phyloP scores from a whole-genome alignment of 2,888 invertebrate genomes.

The Lochmaea crataegi region DNA sequence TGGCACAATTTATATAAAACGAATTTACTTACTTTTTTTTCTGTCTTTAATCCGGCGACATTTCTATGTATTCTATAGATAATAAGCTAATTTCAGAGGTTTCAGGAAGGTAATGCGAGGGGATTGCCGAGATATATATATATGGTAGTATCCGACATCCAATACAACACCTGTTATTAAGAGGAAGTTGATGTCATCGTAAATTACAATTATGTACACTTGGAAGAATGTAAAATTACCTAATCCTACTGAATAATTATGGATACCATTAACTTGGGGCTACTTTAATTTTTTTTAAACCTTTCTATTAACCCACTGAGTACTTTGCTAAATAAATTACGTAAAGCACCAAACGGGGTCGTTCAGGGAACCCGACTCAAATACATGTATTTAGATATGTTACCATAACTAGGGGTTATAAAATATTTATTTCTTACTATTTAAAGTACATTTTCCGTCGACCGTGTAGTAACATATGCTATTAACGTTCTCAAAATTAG shows the following conservation, averaged over 20 bases:
- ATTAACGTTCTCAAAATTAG: too few relatives aligned
- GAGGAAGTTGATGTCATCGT: not conserved
- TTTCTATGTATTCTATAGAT: constrained; percentile 1
- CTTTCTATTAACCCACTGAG: too few relatives aligned
- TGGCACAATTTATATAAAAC: not conserved
- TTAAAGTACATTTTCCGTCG: too few relatives aligned
- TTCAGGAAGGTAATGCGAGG: not conserved
- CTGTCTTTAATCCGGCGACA: constrained; percentile 7
- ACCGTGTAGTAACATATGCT: too few relatives aligned
- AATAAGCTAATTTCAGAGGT: not conserved
- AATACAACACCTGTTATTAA: not conserved
- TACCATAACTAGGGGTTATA: too few relatives aligned
- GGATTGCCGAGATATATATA: not conserved
- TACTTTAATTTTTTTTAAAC: too few relatives aligned
- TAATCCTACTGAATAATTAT: not conserved
- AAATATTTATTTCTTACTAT: too few relatives aligned
- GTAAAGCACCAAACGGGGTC: too few relatives aligned
- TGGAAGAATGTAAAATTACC: not conserved
- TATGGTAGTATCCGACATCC: not conserved
- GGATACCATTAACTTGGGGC: too few relatives aligned
- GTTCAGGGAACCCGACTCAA: too few relatives aligned
- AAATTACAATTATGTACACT: not conserved
- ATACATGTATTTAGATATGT: too few relatives aligned
- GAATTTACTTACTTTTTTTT: not conserved
- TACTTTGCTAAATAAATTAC: too few relatives aligned